These are phyloP conservation scores for Etheostoma perlongum DNA, from an alignment of 2,797 vertebrate genomes.

Conservation along the genomic window DNA sequence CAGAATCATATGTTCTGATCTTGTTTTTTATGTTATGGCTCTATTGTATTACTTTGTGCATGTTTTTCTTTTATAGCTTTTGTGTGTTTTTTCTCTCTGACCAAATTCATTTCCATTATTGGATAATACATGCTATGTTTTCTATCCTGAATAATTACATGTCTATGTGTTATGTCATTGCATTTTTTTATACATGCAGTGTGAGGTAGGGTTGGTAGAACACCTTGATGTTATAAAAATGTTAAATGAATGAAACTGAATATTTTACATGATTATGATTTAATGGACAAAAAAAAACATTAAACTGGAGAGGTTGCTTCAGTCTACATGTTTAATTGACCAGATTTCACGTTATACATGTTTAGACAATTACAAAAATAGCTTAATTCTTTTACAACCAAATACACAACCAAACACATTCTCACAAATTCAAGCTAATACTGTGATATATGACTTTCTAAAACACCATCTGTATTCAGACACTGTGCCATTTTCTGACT, in stretches of 20 bases:
- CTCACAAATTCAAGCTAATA: slow-evolving; percentile 74
- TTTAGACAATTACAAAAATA: slow-evolving; percentile 85
- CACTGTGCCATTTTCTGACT: slow-evolving; percentile 39
- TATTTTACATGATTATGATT: slow-evolving; percentile 36
- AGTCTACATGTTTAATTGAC: slow-evolving; percentile 77
- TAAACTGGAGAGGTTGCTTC: slow-evolving; percentile 70
- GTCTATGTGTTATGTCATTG: neutral
- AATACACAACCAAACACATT: slow-evolving; percentile 79
- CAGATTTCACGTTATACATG: slow-evolving; percentile 75
- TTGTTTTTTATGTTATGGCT: neutral
- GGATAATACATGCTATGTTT: neutral
- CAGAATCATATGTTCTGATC: neutral
- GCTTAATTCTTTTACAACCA: slow-evolving; percentile 83
- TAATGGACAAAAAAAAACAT: slow-evolving; percentile 52
- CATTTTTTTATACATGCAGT: neutral
- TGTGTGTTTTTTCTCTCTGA: neutral
- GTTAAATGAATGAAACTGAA: slow-evolving; percentile 25
- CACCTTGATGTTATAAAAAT: neutral
- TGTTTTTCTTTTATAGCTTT: neutral
- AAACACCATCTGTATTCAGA: slow-evolving; percentile 63
- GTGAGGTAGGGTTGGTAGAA: neutral
- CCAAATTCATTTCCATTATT: neutral
- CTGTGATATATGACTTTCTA: slow-evolving; percentile 63
- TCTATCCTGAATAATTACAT: neutral
- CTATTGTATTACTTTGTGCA: neutral